Evolutionary conservation across 2,888 invertebrate species (phyloP), one percentile per base, ranked within the genome.

Genomic region (Elysia crispata): DNA sequence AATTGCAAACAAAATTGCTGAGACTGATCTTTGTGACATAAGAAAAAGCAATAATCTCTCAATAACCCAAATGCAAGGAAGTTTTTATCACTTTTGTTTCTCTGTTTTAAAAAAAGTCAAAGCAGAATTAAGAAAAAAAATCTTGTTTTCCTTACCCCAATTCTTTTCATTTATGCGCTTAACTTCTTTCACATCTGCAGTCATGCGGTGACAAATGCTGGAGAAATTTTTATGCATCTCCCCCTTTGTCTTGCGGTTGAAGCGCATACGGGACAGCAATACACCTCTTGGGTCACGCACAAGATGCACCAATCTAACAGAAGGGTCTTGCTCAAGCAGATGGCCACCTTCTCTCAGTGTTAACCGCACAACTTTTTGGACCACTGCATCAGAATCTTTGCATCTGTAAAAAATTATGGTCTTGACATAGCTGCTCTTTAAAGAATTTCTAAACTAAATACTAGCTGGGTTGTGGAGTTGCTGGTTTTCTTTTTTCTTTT

Each of bases 171-270:
- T 11, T 0, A 80, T 50, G 49, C 28, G 54, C n/a, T 25, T 28
- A 15, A 76, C 76, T 11, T 41, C n/a, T 1, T 20, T n/a, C 0
- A 80, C 25, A 20, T 80, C 80, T 11, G 76, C 76, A 50, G 33
- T 64, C 6, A 80, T 76, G 1, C 80, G 70, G 23, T 31, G 49
- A 33, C 80, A 80, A 25, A 80, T 31, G 25, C 28, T 72, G 31
- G 72, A 64, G 41, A 72, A 80, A 25, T 80, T 80, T 0, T 80
- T 80, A 57, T 80, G 80, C 80, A 80, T 80, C 50, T 80, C 80
- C 13, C 80, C 80, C n/a, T 28, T n/a, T 28, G 15, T 49, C 49
- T 76, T 80, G 54, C 64, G 20, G 73, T 76, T 80, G 41, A 72
- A 80, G 66, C 64, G 62, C 76, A 76, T 76, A 1, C 80, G 60